Evolutionary conservation across 2,888 invertebrate genomes (phyloP).

Genomic region (Habrosyne pyritoides): DNA sequence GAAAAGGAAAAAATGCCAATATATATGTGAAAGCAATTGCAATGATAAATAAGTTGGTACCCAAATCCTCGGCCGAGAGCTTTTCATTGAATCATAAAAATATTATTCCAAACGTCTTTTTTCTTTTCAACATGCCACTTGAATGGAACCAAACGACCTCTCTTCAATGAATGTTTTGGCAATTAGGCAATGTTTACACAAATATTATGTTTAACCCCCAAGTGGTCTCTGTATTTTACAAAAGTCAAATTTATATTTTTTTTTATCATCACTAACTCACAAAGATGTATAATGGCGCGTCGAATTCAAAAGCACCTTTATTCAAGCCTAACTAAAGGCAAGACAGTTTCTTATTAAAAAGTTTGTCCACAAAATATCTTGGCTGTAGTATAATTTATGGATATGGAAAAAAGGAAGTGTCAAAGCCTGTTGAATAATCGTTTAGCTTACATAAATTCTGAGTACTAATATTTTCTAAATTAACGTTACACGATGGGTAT

Average conservation of each 20-base stretch:
- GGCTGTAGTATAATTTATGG: too few species aligned
- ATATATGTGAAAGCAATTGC: not conserved
- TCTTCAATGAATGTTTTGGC: constrained; percentile 8
- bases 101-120: not conserved
- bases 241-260: not conserved
- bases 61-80: not conserved
- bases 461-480: too few species aligned
- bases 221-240: not conserved
- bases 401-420: too few species aligned
- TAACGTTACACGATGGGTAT: too few species aligned
- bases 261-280: too few species aligned
- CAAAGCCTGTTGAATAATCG: too few species aligned
- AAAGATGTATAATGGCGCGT: too few species aligned
- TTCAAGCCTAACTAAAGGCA: too few species aligned
- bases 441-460: too few species aligned
- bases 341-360: too few species aligned
- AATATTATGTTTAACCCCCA: constrained; percentile 6
- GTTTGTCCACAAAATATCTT: too few species aligned
- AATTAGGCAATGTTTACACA: constrained; percentile 14
- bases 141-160: constrained; percentile 10
- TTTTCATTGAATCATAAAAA: not conserved
- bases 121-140: not conserved
- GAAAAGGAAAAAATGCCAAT: not conserved
- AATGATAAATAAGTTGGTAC: not conserved
- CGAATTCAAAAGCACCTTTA: too few species aligned